phyloP scores from a whole-genome alignment of 2,113 vertebrate species.

The Melospiza melodia region DNA sequence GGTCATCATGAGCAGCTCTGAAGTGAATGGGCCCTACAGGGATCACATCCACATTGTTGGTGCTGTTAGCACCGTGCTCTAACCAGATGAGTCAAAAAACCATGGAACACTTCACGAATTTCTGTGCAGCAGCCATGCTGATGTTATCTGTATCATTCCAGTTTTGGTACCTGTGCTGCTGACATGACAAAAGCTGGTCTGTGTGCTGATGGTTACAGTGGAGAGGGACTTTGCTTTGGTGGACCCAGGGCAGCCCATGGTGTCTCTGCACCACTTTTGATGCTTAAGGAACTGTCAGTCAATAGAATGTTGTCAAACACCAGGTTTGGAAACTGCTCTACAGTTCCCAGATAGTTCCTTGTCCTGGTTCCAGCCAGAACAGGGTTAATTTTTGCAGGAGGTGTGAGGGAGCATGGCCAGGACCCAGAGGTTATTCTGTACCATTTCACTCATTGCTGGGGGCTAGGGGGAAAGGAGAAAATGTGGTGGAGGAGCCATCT shows the following conservation, averaged over 20 bases:
- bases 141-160: background rate
- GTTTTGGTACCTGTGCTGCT: background rate
- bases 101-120: accelerated
- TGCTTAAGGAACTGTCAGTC: background rate
- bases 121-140: background rate
- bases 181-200: background rate
- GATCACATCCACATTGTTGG: background rate
- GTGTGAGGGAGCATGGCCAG: background rate
- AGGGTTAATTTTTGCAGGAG: background rate
- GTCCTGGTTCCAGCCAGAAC: background rate
- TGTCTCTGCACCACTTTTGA: background rate
- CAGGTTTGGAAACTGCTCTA: background rate
- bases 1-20: background rate
- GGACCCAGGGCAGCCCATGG: background rate
- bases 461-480: background rate
- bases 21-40: background rate
- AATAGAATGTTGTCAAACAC: background rate
- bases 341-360: background rate
- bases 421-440: background rate
- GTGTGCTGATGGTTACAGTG: background rate
- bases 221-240: background rate
- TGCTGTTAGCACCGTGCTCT: accelerated
- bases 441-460: background rate
- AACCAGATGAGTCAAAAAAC: background rate
- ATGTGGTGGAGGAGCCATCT: background rate